Base-by-base conservation (phyloP, 1,140 invertebrate genomes). In the Lucilia sericata region DNA sequence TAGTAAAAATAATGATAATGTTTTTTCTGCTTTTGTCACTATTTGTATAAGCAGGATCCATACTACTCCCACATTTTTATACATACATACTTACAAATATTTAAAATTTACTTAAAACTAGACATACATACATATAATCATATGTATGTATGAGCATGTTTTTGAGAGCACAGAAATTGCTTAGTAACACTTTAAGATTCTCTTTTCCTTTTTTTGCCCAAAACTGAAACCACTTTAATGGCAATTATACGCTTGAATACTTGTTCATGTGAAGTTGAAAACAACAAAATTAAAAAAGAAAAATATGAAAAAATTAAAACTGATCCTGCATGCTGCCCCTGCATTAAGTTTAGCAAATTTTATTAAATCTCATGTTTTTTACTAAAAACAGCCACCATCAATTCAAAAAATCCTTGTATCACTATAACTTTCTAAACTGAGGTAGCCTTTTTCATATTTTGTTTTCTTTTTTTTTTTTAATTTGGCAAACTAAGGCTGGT, bases 321-420 rank as follows among this genome's bases (percentile, higher is more conserved):
- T 42, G 10, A 42, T 42, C 55, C 13, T 60, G 14, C 55, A 2
- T 60, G 14, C 55, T 60, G 14, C 55, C 36, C 17, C n/a, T n/a
- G 36, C 34, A 47, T 76, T 78, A 42, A 78, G 17, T 78, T 19
- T 17, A 78, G 75, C n/a, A 36, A 47, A 78, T 78, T 78, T 78
- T 78, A 78, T 78, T 78, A 78, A 78, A 78, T 36, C 75, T 78
- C 75, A 78, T 78, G 75, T 78, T 78, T 78, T 34, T 60, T 60
- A 10, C 36, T 78, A 78, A 78, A 78, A 78, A 19, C 34, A 42
- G 34, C 36, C 75, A 78, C 36, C 75, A 42, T 10, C 42, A 78
- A 78, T 78, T 47, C 42, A 8, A 36, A 47, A 78, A 78, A 30
- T 34, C 8, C 55, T n/a, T 78, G 75, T 42, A 78, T 78, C 75